Conservation (phyloP, 2,113 vertebrate species). For the Anhinga anhinga region DNA sequence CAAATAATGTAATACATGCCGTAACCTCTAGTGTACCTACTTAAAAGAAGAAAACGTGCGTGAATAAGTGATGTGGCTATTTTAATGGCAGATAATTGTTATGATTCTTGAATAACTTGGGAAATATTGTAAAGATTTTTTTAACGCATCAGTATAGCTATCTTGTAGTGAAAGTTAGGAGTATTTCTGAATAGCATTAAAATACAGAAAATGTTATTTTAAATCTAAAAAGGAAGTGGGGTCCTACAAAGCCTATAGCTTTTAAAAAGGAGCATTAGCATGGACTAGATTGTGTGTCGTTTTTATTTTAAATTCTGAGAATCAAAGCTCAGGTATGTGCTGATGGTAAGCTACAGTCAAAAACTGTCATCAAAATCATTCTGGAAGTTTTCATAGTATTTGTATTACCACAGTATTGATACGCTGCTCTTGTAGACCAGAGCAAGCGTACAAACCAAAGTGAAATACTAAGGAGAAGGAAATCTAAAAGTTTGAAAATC, state of each 20-base stretch:
- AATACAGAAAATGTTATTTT: background rate
- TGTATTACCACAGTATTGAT: background rate
- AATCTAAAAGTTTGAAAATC: background rate
- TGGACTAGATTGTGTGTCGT: background rate
- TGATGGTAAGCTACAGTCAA: background rate
- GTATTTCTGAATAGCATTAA: background rate
- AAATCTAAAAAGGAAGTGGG: background rate
- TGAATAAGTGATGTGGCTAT: background rate
- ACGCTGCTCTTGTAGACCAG: background rate
- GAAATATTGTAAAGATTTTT: background rate
- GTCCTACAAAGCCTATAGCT: background rate
- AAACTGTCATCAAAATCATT: background rate
- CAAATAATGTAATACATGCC: conserved; percentile 82
- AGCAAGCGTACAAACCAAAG: background rate
- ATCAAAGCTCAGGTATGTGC: background rate
- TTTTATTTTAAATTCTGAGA: background rate
- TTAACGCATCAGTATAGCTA: background rate
- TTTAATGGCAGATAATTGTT: background rate
- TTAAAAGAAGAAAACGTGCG: background rate
- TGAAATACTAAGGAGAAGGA: background rate
- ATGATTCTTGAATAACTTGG: background rate
- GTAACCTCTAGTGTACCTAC: conserved; percentile 67
- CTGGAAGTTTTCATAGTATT: background rate
- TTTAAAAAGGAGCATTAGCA: background rate
- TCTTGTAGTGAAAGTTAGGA: background rate